A percentile compares a stretch with the other conserved stretches of the same genome.
phyloP scores from a whole-genome alignment of 2,797 vertebrate species.

The Xiphophorus birchmanni region DNA sequence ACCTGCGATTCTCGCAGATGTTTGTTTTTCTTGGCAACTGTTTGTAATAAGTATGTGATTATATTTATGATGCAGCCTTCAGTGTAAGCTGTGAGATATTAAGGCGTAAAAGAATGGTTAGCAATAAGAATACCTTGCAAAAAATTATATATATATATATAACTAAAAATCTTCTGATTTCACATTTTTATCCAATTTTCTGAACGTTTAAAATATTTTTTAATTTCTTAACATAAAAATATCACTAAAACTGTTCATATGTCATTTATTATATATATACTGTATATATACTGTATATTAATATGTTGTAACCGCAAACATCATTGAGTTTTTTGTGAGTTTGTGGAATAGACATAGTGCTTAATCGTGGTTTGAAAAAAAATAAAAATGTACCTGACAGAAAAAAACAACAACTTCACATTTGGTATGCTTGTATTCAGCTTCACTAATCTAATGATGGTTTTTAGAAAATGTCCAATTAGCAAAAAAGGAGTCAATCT shows the following conservation, averaged over 20 bases:
- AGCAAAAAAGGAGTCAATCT: background rate
- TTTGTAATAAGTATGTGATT: background rate
- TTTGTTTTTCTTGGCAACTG: background rate
- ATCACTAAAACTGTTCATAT: no score
- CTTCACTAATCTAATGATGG: background rate
- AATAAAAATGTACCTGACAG: background rate
- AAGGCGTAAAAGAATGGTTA: background rate
- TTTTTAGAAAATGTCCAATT: background rate
- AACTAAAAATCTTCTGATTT: no score
- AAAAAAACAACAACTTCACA: background rate
- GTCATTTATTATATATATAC: no score
- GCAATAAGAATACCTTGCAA: background rate
- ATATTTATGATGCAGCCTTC: background rate
- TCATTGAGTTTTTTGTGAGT: background rate
- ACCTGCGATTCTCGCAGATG: slow-evolving; percentile 15
- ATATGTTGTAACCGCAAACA: background rate
- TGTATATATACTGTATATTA: no score
- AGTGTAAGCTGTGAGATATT: background rate
- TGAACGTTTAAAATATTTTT: no score
- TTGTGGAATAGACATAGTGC: background rate
- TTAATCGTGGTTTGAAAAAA: background rate
- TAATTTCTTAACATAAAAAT: no score
- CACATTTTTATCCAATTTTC: no score
- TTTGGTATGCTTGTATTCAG: background rate
- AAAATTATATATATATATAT: no score